phyloP scores from a whole-genome alignment of 1,140 invertebrate species.

The Matsumurasca onukii region DNA sequence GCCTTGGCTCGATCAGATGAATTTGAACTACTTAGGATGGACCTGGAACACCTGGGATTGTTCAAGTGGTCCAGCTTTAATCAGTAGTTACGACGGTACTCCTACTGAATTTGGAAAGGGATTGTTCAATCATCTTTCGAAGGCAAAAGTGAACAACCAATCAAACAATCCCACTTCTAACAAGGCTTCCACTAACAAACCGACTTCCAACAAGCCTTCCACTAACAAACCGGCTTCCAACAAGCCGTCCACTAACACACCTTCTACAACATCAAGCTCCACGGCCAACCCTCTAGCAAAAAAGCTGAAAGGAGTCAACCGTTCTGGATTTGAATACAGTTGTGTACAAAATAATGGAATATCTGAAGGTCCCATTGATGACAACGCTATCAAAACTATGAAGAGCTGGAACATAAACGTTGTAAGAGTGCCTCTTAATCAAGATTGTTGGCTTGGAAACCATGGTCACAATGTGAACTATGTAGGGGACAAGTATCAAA shows the following conservation, averaged over 20 bases:
- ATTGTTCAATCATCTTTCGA: neutral
- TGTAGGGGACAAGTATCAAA: neutral
- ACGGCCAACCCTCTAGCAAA: neutral
- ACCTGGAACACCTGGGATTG: constrained; percentile 7
- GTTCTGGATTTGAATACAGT: neutral
- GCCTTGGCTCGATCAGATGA: neutral
- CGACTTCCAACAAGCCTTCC: too few relatives aligned
- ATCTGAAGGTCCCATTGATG: neutral
- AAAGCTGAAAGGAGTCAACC: neutral
- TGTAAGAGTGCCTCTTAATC: neutral
- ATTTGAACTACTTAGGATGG: neutral
- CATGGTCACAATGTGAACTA: neutral
- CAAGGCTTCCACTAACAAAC: too few relatives aligned
- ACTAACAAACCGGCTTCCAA: too few relatives aligned
- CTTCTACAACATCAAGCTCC: neutral
- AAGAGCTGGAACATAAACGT: neutral
- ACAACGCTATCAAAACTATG: neutral
- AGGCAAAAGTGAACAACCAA: too few relatives aligned
- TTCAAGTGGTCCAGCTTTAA: neutral
- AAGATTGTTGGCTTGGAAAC: neutral
- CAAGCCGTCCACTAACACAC: neutral
- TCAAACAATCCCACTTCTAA: too few relatives aligned
- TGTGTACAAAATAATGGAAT: neutral
- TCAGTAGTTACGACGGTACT: neutral
- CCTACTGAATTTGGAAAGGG: neutral